Percentiles rank a stretch among this genome's conserved stretches.
Evolutionary conservation across 2,113 vertebrate species (phyloP).

Genomic region (Misgurnus anguillicaudatus): DNA sequence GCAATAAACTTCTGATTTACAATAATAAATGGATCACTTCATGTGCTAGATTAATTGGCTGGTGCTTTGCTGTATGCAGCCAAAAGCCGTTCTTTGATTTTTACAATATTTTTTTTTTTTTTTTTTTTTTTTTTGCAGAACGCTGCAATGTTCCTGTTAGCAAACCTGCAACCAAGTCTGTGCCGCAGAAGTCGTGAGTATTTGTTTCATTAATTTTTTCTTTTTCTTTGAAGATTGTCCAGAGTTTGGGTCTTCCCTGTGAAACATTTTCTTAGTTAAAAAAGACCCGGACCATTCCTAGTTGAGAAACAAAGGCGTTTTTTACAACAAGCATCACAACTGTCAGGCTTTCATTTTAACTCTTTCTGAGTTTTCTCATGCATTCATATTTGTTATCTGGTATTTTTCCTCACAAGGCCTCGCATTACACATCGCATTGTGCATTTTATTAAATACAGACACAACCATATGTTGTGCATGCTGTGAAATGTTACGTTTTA

Average conservation of each 20-base stretch:
- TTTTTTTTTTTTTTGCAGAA: conserved; percentile 83
- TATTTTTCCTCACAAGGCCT: no score
- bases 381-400: no score
- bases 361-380: neutral
- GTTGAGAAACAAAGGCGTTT: neutral
- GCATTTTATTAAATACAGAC: neutral
- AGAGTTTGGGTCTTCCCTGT: neutral
- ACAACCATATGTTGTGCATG: neutral
- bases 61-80: conserved; percentile 53
- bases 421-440: neutral
- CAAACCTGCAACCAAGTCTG: conserved; percentile 89
- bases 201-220: conserved; percentile 60
- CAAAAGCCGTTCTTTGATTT: conserved; percentile 64
- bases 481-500: no score
- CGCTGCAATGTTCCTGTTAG: conserved; percentile 85
- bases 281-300: conserved; percentile 10
- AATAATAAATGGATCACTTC: conserved; percentile 62
- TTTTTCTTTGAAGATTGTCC: conserved; percentile 27
- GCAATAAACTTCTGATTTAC: conserved; percentile 18
- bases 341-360: conserved; percentile 8
- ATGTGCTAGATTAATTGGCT: conserved; percentile 61
- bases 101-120: conserved; percentile 48
- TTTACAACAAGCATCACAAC: conserved; percentile 33
- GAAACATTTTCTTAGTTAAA: conserved; percentile 37
- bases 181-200: conserved; percentile 92